Base-by-base conservation (phyloP, 2,888 invertebrate species). In the Lasioglossum oenotherae region DNA sequence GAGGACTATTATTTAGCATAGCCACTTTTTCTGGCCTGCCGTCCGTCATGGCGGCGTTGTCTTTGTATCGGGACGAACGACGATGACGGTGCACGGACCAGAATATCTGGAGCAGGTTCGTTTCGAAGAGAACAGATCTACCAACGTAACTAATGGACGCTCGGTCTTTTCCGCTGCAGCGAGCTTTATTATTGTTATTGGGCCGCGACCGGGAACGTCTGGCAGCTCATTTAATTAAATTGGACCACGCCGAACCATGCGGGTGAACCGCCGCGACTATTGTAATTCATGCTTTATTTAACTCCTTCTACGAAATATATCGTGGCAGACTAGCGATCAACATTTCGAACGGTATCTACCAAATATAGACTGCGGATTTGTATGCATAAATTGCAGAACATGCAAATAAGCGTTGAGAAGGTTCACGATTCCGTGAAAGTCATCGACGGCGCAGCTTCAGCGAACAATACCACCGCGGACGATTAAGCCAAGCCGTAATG, bases 1-100 rank as follows among this genome's bases (percentile, higher is more conserved):
- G 89, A 90, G 92, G 92, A 94, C 94, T 95, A 94, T 95, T 95
- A 95, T 95, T 95, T 95, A 94, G 94, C 95, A 94, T 95, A 94
- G 94, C 93, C 93, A 93, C 94, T 94, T 94, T 95, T 94, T 94
- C 92, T 90, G 91, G 82, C 91, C 94, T 41, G 82, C 84, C 94
- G 83, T 94, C 95, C 84, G 88, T 89, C 81, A 92, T 92, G 93
- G 93, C 94, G 93, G 93, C 93, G 92, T 92, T 94, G 93, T 94
- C 95, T 94, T 95, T 95, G 95, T 94, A 93, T 87, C 87, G 72
- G 79, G 86, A 87, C 83, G 87, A 88, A 85, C 92, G 92, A 91
- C 91, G 94, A 94, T 95, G 95, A 95, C 95, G 93, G 91, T 94
- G 95, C 95, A 93, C 71, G 38, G 79, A 78, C 72, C 41, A 76